Conservation (phyloP, 35 echinoderm and acorn worm genomes). For the Hemicentrotus pulcherrimus region DNA sequence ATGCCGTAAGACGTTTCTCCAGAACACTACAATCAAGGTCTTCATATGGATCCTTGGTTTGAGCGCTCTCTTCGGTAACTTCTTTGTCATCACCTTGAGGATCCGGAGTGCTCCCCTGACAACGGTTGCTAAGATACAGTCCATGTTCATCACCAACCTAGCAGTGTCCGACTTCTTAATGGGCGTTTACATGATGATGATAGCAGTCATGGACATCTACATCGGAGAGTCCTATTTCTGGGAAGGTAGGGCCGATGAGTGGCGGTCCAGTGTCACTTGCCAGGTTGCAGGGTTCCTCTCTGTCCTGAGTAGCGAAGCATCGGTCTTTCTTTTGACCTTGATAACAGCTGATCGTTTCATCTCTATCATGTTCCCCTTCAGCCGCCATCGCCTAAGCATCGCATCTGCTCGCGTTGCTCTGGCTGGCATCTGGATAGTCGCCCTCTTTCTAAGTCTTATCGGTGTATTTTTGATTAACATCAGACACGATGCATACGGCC, state of each 20-base stretch:
- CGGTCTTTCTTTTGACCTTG: constrained; percentile 66
- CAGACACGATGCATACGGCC: constrained; percentile 48
- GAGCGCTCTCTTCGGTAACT: constrained; percentile 65
- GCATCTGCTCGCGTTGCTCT: neutral
- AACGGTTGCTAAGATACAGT: constrained; percentile 46
- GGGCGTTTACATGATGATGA: constrained; percentile 62
- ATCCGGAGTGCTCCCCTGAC: constrained; percentile 12
- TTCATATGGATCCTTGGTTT: constrained; percentile 74
- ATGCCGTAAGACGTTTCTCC: constrained; percentile 56
- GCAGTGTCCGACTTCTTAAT: constrained; percentile 71
- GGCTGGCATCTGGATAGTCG: constrained; percentile 46
- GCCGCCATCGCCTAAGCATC: neutral
- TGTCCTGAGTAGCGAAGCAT: constrained; percentile 62
- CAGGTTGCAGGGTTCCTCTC: constrained; percentile 55
- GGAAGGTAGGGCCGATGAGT: constrained; percentile 40
- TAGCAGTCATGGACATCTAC: constrained; percentile 55
- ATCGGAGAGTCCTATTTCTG: constrained; percentile 60
- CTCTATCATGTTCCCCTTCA: constrained; percentile 64
- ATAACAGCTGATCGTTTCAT: constrained; percentile 72
- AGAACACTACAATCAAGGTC: constrained; percentile 35
- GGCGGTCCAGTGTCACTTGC: constrained; percentile 56
- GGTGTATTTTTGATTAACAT: constrained; percentile 42
- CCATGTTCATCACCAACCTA: constrained; percentile 57
- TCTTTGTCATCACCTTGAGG: constrained; percentile 59
- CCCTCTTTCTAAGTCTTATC: constrained; percentile 41